These are phyloP conservation scores for Champsocephalus esox DNA, from an alignment of 2,797 vertebrate species.

Conservation along the genomic window DNA sequence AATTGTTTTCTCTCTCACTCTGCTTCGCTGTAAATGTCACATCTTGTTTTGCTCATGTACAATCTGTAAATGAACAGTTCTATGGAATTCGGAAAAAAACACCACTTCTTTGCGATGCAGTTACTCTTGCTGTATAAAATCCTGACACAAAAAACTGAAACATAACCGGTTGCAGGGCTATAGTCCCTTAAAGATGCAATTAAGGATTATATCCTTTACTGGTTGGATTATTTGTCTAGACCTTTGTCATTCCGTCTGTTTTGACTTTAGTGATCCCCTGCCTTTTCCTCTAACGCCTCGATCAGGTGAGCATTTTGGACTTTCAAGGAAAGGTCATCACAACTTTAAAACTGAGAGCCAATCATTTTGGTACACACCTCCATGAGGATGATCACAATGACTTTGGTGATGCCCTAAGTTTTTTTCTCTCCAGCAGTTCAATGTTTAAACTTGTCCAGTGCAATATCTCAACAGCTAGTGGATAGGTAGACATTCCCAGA, in stretches of 20 bases:
- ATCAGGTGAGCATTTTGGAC: neutral
- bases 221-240: neutral
- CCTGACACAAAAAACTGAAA: neutral
- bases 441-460: neutral
- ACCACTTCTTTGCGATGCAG: neutral
- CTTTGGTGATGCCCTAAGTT: neutral
- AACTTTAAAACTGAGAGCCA: no score
- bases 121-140: neutral
- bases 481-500: neutral
- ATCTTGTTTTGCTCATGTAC: slow-evolving; percentile 8
- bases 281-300: neutral
- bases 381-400: neutral
- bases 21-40: slow-evolving; percentile 35
- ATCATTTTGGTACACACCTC: neutral
- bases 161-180: no score
- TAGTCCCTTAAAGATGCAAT: neutral
- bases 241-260: neutral
- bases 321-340: neutral
- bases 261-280: neutral
- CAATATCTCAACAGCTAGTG: neutral
- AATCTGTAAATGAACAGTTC: slow-evolving; percentile 16
- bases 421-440: neutral
- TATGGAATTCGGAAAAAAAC: slow-evolving; percentile 3
- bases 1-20: slow-evolving; percentile 9
- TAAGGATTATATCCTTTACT: neutral